Evolutionary conservation across 2,113 vertebrate species (phyloP).

Genomic region (Candoia aspera): DNA sequence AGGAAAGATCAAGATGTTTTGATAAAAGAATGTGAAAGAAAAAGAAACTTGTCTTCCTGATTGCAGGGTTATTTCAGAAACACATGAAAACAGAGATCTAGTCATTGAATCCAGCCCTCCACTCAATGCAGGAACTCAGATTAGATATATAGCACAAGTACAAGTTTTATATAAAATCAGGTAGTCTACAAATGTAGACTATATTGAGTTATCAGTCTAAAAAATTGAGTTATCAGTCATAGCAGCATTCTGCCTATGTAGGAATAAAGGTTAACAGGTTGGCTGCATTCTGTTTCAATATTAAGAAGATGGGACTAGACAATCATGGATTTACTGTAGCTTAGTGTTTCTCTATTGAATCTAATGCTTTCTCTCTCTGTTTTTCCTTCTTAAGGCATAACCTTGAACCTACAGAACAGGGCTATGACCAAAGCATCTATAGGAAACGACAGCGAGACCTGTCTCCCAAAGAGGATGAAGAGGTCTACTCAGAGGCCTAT

Average conservation of each 20-base stretch:
- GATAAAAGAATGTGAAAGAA: background rate
- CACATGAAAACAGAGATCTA: background rate
- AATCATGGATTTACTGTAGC: no score
- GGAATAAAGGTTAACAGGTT: background rate
- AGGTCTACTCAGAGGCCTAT: slow-evolving; percentile 74
- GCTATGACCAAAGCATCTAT: slow-evolving; percentile 70
- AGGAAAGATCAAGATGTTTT: background rate
- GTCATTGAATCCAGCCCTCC: no score
- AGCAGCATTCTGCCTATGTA: background rate
- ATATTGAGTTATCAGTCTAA: background rate
- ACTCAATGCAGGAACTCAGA: no score
- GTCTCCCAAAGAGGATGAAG: slow-evolving; percentile 75
- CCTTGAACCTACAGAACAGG: slow-evolving; percentile 71
- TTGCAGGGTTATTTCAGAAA: background rate
- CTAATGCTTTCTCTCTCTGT: background rate
- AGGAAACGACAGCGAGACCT: slow-evolving; percentile 76
- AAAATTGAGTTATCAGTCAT: background rate
- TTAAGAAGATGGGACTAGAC: background rate
- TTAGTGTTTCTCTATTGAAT: background rate
- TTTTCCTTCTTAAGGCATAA: slow-evolving; percentile 61
- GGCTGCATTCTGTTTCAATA: background rate
- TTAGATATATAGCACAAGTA: no score
- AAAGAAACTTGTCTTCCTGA: background rate
- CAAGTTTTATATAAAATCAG: background rate
- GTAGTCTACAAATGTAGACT: background rate